A percentile compares a stretch with the other conserved stretches of the same genome.
Evolutionary conservation across 2,113 vertebrate genomes (phyloP).

Genomic region (Arvicanthis niloticus): DNA sequence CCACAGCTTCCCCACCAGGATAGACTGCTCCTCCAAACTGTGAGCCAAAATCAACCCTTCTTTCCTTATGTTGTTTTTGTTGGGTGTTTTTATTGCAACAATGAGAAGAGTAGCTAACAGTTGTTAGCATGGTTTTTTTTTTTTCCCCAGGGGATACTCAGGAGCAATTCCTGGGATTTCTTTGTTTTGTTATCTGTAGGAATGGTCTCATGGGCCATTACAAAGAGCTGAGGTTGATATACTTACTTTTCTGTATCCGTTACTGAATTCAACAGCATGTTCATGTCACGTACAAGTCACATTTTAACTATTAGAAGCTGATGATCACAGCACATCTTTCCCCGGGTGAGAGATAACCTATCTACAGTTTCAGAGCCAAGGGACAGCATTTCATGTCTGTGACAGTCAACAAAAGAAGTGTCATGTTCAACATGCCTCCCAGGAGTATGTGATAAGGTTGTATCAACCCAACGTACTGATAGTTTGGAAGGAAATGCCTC

Average conservation of each 20-base stretch:
- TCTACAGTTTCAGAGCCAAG: not conserved
- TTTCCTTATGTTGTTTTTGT: not conserved
- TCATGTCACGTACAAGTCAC: not conserved
- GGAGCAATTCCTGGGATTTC: not conserved
- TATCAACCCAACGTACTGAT: not conserved
- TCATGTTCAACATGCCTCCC: not conserved
- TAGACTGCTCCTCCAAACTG: not conserved
- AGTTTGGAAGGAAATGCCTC: not conserved
- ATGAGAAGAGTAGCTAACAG: not conserved
- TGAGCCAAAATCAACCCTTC: too few species aligned
- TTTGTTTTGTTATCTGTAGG: not conserved
- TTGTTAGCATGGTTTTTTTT: not conserved
- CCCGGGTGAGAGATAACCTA: not conserved
- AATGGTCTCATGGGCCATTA: not conserved
- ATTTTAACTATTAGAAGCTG: conserved; percentile 33
- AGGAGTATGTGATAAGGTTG: not conserved
- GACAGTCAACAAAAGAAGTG: not conserved
- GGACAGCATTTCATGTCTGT: not conserved
- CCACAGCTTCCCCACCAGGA: too few species aligned
- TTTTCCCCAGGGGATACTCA: not conserved
- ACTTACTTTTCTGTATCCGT: conserved; percentile 38
- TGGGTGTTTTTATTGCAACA: not conserved
- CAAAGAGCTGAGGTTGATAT: not conserved
- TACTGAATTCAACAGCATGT: not conserved
- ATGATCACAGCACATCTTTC: not conserved